Percentiles rank a stretch among this genome's conserved stretches.
These are phyloP conservation scores for Drosophila algonquin DNA, from an alignment of 2,888 invertebrate species.

Conservation along the genomic window DNA sequence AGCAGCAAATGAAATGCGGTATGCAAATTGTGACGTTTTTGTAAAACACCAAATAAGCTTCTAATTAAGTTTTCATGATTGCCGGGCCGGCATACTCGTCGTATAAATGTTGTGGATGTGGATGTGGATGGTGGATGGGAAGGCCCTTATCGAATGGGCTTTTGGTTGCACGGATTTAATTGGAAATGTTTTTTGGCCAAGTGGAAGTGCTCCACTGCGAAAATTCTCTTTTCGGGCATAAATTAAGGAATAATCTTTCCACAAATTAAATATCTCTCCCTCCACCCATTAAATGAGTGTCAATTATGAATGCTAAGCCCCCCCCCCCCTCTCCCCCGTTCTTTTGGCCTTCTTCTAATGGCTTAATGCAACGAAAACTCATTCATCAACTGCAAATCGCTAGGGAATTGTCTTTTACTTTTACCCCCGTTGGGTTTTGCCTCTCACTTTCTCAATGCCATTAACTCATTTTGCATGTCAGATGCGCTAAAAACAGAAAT, in stretches of 20 bases:
- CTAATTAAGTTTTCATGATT: slow-evolving; percentile 76
- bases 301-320: neutral
- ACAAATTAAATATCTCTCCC: slow-evolving; percentile 30
- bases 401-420: slow-evolving; percentile 18
- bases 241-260: slow-evolving; percentile 10
- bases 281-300: slow-evolving; percentile 1
- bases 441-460: slow-evolving; percentile 44
- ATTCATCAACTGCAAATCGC: slow-evolving; percentile 30
- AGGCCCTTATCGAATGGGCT: slow-evolving; percentile 49
- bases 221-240: slow-evolving; percentile 10
- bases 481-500: slow-evolving; percentile 35
- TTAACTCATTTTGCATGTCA: slow-evolving; percentile 52
- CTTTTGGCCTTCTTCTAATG: neutral
- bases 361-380: slow-evolving; percentile 21
- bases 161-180: slow-evolving; percentile 32
- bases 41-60: slow-evolving; percentile 63
- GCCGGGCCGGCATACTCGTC: slow-evolving; percentile 46
- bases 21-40: slow-evolving; percentile 68
- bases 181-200: slow-evolving; percentile 36
- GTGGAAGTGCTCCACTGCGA: neutral
- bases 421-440: slow-evolving; percentile 13
- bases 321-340: too few species aligned
- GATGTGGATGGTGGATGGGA: neutral
- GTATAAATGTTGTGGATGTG: slow-evolving; percentile 31
- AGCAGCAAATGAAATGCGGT: slow-evolving; percentile 69